Evolutionary conservation across 2,113 vertebrate genomes (phyloP), one percentile per base, ranked within the genome.

Genomic region (Oncorhynchus gorbuscha): DNA sequence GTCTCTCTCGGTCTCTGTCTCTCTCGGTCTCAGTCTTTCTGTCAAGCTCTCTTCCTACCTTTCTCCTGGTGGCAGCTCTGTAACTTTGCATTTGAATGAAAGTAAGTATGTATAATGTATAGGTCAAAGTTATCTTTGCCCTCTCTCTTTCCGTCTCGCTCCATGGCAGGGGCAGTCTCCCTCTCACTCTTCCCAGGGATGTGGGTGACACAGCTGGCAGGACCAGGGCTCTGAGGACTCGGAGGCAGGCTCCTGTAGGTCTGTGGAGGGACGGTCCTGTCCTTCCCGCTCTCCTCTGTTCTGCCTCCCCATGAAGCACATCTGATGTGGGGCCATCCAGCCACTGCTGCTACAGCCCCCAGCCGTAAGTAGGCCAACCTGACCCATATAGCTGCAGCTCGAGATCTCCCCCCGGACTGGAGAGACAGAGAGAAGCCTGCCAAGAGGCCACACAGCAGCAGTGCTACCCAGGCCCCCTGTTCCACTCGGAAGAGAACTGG

Each of bases 351-450:
- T n/a, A 35, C 18, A 20, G 32, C 7, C 55, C 74, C 69, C 28
- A 75, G 76, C 66, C 74, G 48, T 71, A 92, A 87, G 79, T 89
- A 85, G 86, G 88, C 58, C 87, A 87, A 30, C 71, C 83, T 83
- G 84, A 78, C 87, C 85, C 84, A 92, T 72, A 89, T 92, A 88
- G 51, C 51, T 55, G 51, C 13, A 18, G 51, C 16, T 55, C 3
- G 72, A 75, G 51, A 18, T 18, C 51, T 62, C 59, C 59, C 59
- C n/a, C 8, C 2, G n/a, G 59, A 62, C n/a, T 14, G 3, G 51
- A 5, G 51, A 55, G 51, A 55, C 16, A 22, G 59, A 62, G 55
- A 58, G 20, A 20, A 58, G 55, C n/a, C n/a, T 55, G 51, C 59
- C 59, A 62, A 62, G 13, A 62, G n/a, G n/a, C 51, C n/a, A 9